These are phyloP conservation scores for Poeciliopsis paucimaculata DNA, from an alignment of 2,797 vertebrate species.

Conservation along the genomic window DNA sequence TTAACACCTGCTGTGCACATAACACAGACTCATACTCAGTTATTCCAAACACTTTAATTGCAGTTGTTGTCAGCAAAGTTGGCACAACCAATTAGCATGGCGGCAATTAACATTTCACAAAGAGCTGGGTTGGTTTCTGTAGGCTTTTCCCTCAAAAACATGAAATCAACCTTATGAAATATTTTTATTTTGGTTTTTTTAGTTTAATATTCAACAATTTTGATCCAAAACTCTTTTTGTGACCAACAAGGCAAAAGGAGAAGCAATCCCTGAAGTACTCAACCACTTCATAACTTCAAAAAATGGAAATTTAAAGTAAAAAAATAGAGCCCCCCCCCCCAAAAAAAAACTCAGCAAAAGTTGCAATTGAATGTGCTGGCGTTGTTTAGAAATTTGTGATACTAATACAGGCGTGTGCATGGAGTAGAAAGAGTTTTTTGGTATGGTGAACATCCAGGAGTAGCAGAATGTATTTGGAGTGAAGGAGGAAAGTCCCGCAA, in stretches of 20 bases:
- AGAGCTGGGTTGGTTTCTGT: background rate
- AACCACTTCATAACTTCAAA: background rate
- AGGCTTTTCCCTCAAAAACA: background rate
- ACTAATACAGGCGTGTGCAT: background rate
- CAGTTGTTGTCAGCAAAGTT: background rate
- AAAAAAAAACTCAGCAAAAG: background rate
- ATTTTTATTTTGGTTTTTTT: background rate
- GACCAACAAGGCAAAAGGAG: background rate
- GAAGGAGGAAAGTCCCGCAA: conserved; percentile 60
- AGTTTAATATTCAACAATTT: background rate
- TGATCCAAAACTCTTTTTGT: background rate
- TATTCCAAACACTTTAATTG: background rate
- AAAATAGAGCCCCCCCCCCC: background rate
- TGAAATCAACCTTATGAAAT: background rate
- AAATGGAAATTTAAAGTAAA: background rate
- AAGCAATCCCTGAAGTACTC: background rate
- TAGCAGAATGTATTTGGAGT: conserved; percentile 33
- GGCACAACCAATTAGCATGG: background rate
- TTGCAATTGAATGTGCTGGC: background rate
- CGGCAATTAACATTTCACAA: background rate
- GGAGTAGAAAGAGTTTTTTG: background rate
- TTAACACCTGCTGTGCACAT: no score
- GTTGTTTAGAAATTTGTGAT: background rate
- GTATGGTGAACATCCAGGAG: conserved; percentile 24
- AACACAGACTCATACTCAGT: no score